Conservation (phyloP, 2,113 vertebrate species). For the Podarcis cretensis region DNA sequence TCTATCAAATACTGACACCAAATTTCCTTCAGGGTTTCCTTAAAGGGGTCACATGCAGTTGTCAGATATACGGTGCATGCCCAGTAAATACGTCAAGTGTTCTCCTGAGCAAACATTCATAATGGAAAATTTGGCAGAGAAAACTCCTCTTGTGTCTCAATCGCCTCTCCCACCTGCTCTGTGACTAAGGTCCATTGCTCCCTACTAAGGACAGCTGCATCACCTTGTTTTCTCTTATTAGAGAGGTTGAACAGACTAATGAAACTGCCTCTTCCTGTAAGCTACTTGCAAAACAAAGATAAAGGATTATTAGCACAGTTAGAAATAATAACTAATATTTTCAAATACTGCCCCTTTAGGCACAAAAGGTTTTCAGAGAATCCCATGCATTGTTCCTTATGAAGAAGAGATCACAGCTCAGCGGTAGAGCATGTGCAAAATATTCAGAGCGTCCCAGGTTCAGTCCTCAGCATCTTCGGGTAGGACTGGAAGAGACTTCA, state of each 20-base stretch:
- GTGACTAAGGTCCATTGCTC: background rate
- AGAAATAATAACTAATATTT: background rate
- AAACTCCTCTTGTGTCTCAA: background rate
- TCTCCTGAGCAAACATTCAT: background rate
- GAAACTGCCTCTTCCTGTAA: background rate
- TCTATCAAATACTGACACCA: background rate
- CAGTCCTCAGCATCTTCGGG: too few species aligned
- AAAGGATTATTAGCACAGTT: background rate
- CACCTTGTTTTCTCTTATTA: background rate
- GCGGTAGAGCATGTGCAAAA: too few species aligned
- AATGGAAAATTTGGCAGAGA: background rate
- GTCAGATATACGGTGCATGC: too few species aligned
- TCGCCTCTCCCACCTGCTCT: background rate
- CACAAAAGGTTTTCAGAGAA: too few species aligned
- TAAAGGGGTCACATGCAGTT: background rate
- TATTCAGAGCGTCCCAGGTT: too few species aligned
- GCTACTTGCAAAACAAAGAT: background rate
- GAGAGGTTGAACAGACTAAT: background rate
- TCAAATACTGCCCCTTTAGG: background rate
- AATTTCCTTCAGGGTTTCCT: background rate
- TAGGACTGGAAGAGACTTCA: too few species aligned
- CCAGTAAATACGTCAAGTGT: background rate
- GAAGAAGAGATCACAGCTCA: too few species aligned
- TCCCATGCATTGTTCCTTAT: too few species aligned
- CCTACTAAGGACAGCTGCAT: background rate